Base-by-base conservation (phyloP, 2,797 vertebrate species). In the Sylvia borin region DNA sequence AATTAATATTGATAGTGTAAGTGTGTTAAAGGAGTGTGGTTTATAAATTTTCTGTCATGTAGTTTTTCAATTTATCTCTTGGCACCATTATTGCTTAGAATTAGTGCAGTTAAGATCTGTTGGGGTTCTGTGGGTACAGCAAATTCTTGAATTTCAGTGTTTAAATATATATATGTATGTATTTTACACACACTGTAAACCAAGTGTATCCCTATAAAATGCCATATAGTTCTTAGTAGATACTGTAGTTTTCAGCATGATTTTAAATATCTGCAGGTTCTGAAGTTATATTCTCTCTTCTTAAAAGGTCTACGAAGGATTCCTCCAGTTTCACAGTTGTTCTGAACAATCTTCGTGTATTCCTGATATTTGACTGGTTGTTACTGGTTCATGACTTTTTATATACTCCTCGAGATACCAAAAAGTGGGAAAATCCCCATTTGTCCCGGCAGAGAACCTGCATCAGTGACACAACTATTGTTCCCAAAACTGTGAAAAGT, bases 311-410 rank as follows among this genome's bases (percentile, higher is more conserved):
- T 62, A 99, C 99, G 0, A 98, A 99, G 54, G 99, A 99, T 67
- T 98, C 98, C 4, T 99, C 99, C 72, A 98, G 98, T 97, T 99
- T 99, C 96, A 99, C 99, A 1, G 98, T 99, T 16, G 99, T 99
- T 82, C 98, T 99, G 93, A 99, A 99, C 97, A 99, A 99, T 91
- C 98, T 99, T 38, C 98, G 99, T 17, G 99, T 99, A 1, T 99
- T 99, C 88, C 98, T 99, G 60, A 99, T 99, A 95, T 99, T 99
- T 75, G 99, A 99, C 96, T 99, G 99, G 99, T 92, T 99, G 55
- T 96, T 99, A 55, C 97, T 99, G 67, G 99, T 99, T 21, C 98
- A 98, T 31, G 98, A 99, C 91, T 99, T 99, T 88, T 94, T 99
- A 7, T 98, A 94, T 4, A 98, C 98, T 50, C 98, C 99, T 1